Evolutionary conservation across 2,888 invertebrate species (phyloP), one percentile per base, ranked within the genome.

Genomic region (Coenonympha glycerion): DNA sequence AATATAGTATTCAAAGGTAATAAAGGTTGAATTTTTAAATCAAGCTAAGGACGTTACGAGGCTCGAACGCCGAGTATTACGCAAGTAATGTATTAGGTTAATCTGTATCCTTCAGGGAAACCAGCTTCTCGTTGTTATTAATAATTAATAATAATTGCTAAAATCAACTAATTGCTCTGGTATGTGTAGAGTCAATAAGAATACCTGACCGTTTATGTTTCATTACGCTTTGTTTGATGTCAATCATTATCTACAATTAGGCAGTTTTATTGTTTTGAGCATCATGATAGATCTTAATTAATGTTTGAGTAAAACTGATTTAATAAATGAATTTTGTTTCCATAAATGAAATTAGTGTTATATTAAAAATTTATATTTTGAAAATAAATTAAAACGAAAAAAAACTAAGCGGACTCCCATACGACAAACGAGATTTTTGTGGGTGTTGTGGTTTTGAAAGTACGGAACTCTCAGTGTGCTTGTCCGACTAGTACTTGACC

Each of bases 1-100:
- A n/a, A n/a, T n/a, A n/a, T n/a, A n/a, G 49, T 56, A 57, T 59
- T n/a, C n/a, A 49, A 58, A 69, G 73, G 73, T 78, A 75, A 64
- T 61, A 55, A 69, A 73, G 69, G 71, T 68, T 67, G 58, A 59
- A 57, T 64, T 63, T 68, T 66, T 58, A 62, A 61, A 51, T 46
- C 57, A 55, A 54, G 52, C 57, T 52, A 53, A 66, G 65, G 66
- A 71, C 69, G 58, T 69, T 64, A 63, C 57, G 52, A 56, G 46
- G 55, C 55, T 31, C 36, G 40, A 50, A 39, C 37, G 39, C 48
- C 40, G 56, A 55, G 33, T 45, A 57, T 55, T 57, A 50, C 47
- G 52, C 47, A 53, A 54, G 9, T 18, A 13, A 24, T 49, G 44
- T 44, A 44, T 45, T 33, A 40, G 21, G 44, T 49, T 55, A 49